Percentiles rank a stretch among this genome's conserved stretches.
phyloP scores from a whole-genome alignment of 1,140 invertebrate genomes.

The Caenorhabditis briggsae region DNA sequence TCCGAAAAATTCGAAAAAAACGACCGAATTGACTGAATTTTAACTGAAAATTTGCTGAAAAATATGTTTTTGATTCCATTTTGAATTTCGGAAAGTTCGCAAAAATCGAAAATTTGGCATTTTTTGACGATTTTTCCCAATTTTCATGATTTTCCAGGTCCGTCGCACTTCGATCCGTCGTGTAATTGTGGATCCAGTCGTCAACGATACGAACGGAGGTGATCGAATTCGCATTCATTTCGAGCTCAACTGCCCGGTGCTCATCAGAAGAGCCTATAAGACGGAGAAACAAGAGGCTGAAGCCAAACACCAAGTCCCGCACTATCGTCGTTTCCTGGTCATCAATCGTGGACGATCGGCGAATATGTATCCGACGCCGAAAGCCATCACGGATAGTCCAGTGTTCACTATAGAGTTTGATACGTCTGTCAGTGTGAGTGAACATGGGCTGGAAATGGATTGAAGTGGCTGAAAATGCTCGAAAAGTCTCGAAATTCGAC shows the following conservation, averaged over 20 bases:
- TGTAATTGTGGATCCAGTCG: constrained; percentile 40
- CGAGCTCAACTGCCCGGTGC: constrained; percentile 48
- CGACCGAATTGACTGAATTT: too few relatives aligned
- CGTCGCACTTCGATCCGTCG: constrained; percentile 26
- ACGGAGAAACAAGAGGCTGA: background rate
- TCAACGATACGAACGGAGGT: background rate
- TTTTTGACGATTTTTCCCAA: too few relatives aligned
- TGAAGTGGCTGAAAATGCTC: too few relatives aligned
- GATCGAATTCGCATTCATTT: constrained; percentile 49
- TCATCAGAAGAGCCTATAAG: constrained; percentile 47
- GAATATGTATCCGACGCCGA: constrained; percentile 25
- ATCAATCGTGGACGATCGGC: constrained; percentile 45
- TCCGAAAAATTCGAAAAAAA: too few relatives aligned
- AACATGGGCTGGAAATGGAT: too few relatives aligned
- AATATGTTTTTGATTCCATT: too few relatives aligned
- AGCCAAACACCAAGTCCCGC: background rate
- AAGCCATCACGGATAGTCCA: constrained; percentile 38
- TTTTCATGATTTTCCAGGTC: constrained; percentile 32
- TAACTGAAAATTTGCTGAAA: too few relatives aligned
- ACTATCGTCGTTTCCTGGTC: background rate
- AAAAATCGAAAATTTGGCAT: too few relatives aligned
- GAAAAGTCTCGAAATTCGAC: too few relatives aligned
- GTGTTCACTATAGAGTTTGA: constrained; percentile 51
- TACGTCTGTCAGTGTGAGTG: constrained; percentile 8
- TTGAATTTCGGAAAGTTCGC: too few relatives aligned